Conservation (phyloP, 2,797 vertebrate species). For the Hydrolagus colliei region DNA sequence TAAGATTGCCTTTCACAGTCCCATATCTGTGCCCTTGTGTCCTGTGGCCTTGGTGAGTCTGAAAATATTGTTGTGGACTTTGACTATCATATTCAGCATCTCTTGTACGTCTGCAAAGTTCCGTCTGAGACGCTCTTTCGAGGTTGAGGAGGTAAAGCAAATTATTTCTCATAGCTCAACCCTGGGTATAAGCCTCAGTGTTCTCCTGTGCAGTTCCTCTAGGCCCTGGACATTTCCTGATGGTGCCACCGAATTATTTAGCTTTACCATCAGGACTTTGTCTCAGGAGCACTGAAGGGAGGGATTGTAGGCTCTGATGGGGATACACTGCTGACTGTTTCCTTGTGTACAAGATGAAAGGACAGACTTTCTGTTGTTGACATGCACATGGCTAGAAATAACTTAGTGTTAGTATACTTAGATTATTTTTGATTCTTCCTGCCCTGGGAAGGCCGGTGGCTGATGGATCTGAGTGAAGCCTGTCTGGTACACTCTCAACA, state of each 20-base stretch:
- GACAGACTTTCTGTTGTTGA: too few species aligned
- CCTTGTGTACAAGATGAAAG: neutral
- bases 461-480: neutral
- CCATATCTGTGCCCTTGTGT: neutral
- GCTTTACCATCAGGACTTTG: neutral
- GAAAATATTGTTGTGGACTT: too few species aligned
- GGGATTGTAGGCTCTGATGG: neutral
- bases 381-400: neutral
- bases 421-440: neutral
- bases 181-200: too few species aligned
- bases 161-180: too few species aligned
- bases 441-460: too few species aligned
- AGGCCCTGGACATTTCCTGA: neutral
- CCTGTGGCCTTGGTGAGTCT: too few species aligned
- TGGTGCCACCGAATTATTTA: neutral
- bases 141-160: too few species aligned
- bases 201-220: neutral
- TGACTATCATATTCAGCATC: too few species aligned
- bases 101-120: too few species aligned
- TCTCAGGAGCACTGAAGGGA: too few species aligned
- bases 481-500: neutral
- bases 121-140: too few species aligned
- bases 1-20: neutral
- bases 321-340: neutral
- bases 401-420: neutral